Evolutionary conservation across 2,888 invertebrate genomes (phyloP).

Genomic region (Leucoma salicis): DNA sequence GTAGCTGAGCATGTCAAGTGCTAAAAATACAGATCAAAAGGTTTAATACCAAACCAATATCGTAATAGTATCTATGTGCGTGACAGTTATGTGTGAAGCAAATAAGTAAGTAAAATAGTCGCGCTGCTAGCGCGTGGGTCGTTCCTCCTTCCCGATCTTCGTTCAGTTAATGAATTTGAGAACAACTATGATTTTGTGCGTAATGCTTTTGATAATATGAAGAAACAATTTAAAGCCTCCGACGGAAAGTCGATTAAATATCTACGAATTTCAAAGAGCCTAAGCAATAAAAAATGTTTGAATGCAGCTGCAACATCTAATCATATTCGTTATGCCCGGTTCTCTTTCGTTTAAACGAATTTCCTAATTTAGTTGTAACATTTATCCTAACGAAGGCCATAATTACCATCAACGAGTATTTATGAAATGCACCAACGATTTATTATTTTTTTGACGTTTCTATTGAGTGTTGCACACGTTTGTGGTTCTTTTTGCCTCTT

Average conservation of each 20-base stretch:
- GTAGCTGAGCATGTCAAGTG: no score
- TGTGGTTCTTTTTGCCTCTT: background rate
- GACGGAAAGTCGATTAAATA: background rate
- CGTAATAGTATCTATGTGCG: no score
- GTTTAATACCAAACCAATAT: no score
- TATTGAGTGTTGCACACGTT: slow-evolving; percentile 2
- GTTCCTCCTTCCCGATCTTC: no score
- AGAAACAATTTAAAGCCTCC: no score
- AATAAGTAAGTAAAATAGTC: no score
- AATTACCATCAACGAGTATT: slow-evolving; percentile 1
- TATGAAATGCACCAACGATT: background rate
- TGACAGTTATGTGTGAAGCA: no score
- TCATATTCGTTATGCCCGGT: background rate
- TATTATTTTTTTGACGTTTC: slow-evolving; percentile 3
- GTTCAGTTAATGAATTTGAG: no score
- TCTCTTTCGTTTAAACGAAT: background rate
- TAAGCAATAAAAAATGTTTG: background rate
- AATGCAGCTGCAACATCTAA: background rate
- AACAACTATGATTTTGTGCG: no score
- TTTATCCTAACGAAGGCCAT: slow-evolving; percentile 5
- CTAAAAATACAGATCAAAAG: no score
- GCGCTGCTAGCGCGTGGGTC: no score
- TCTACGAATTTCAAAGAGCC: background rate
- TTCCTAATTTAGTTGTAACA: slow-evolving; percentile 5
- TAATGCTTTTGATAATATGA: no score